phyloP scores from a whole-genome alignment of 2,888 invertebrate genomes.

The Pandemis corylana region DNA sequence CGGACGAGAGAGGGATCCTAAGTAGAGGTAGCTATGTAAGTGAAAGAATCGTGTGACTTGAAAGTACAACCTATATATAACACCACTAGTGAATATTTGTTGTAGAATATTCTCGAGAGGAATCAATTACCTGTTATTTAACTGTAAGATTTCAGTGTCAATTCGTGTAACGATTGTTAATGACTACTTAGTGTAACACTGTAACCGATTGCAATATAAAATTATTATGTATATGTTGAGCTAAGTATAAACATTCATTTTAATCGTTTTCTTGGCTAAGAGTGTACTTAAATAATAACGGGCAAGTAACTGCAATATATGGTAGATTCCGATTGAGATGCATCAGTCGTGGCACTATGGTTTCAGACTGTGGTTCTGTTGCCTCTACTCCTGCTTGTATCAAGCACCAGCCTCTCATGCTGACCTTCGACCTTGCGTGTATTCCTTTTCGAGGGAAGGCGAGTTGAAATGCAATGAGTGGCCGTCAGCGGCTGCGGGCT shows the following conservation, averaged over 20 bases:
- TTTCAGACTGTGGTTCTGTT: conserved; percentile 42
- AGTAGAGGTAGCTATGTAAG: conserved; percentile 46
- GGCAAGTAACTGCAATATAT: conserved; percentile 40
- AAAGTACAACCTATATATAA: conserved; percentile 70
- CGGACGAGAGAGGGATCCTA: conserved; percentile 24
- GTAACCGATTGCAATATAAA: conserved; percentile 46
- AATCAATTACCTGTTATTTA: conserved; percentile 57
- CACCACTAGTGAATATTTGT: conserved; percentile 76
- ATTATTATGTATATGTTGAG: conserved; percentile 33
- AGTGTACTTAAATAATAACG: conserved; percentile 51
- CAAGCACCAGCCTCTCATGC: conserved; percentile 45
- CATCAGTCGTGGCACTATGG: conserved; percentile 46
- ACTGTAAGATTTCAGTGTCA: conserved; percentile 62
- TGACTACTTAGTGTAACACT: conserved; percentile 48
- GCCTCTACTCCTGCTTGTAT: conserved; percentile 47
- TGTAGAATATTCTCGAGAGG: conserved; percentile 74
- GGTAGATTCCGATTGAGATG: conserved; percentile 36
- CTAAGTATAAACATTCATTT: conserved; percentile 32
- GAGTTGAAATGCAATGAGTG: not conserved
- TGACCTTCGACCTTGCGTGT: conserved; percentile 2
- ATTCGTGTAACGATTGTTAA: conserved; percentile 62
- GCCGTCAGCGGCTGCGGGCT: not conserved
- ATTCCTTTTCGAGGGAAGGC: conserved; percentile 3
- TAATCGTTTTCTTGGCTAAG: conserved; percentile 47
- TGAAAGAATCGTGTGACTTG: conserved; percentile 58